These are phyloP conservation scores for Artemia sp. DNA, from an alignment of 2,888 invertebrate genomes.

Conservation along the genomic window DNA sequence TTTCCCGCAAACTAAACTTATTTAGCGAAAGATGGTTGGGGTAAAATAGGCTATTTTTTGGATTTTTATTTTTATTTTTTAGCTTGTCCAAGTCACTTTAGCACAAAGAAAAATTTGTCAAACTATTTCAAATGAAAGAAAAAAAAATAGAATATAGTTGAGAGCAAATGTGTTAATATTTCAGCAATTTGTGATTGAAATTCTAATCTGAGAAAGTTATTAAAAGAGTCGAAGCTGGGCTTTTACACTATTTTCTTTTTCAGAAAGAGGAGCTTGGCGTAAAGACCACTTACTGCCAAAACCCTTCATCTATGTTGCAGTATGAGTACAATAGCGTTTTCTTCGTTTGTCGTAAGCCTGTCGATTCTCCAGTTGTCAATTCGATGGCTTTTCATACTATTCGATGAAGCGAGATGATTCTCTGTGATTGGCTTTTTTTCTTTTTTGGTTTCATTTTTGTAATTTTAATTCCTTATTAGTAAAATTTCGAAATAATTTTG, in stretches of 20 bases:
- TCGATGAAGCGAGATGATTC: too few relatives aligned
- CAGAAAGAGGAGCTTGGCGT: constrained; percentile 61
- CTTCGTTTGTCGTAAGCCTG: constrained; percentile 71
- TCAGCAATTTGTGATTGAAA: neutral
- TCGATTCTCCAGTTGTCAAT: too few relatives aligned
- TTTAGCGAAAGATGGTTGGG: too few relatives aligned
- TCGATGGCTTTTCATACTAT: too few relatives aligned
- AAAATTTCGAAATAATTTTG: too few relatives aligned
- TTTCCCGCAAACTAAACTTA: too few relatives aligned
- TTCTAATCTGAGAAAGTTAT: constrained; percentile 2
- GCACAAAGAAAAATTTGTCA: neutral
- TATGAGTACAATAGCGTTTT: constrained; percentile 81
- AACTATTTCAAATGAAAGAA: constrained; percentile 14
- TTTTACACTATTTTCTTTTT: constrained; percentile 28
- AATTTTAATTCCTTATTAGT: too few relatives aligned
- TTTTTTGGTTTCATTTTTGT: too few relatives aligned
- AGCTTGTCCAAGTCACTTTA: neutral
- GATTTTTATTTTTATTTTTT: constrained; percentile 13
- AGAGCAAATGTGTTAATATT: neutral
- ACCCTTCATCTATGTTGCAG: constrained; percentile 76
- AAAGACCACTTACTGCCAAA: constrained; percentile 77
- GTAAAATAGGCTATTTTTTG: neutral
- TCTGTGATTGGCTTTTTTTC: too few relatives aligned
- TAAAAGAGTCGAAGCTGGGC: neutral
- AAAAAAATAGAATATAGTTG: neutral